Base-by-base conservation (phyloP, 2,113 vertebrate genomes). In the Pionites leucogaster region DNA sequence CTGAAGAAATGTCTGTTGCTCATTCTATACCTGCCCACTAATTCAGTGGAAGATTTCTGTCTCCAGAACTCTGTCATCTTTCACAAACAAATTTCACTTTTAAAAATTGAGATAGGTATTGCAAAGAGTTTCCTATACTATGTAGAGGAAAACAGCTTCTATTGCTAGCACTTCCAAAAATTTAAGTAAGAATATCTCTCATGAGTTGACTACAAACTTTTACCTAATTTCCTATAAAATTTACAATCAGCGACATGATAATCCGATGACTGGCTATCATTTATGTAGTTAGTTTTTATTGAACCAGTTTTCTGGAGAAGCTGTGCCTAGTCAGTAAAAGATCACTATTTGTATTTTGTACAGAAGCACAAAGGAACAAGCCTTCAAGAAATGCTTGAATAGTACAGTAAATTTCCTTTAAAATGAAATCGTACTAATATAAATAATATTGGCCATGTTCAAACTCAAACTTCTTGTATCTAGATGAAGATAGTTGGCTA, bases 141-240 rank as follows among this genome's bases (percentile, higher is more conserved):
- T 6, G 14, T 15, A 24, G 7, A 53, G 41, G 28, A 76, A 41
- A 44, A 95, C 90, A 74, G 3, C 17, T 18, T 74, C 39, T 33
- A 13, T 31, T 80, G 50, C 64, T 19, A 77, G 23, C 16, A 44
- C 44, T 86, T 92, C 46, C 42, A 65, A 93, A 93, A 93, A 76
- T 10, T 57, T 39, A 74, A 39, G 44, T 72, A 9, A 87, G 8
- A 94, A 33, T 78, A 10, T 55, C 20, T 75, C 76, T 72, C 31
- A 81, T 28, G 25, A 86, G 5, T 59, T 57, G 13, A 86, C 27
- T n/a, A 27, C 39, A 74, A 18, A 41, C 9, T 70, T 27, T n/a
- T 87, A 55, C 23, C 31, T 87, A 60, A 75, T 91, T 92, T 92
- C 70, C 62, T 69, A 71, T 41, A 82, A 95, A 93, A 91, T 88